These are phyloP conservation scores for Heliornis fulica DNA, from an alignment of 2,113 vertebrate genomes.

Conservation along the genomic window DNA sequence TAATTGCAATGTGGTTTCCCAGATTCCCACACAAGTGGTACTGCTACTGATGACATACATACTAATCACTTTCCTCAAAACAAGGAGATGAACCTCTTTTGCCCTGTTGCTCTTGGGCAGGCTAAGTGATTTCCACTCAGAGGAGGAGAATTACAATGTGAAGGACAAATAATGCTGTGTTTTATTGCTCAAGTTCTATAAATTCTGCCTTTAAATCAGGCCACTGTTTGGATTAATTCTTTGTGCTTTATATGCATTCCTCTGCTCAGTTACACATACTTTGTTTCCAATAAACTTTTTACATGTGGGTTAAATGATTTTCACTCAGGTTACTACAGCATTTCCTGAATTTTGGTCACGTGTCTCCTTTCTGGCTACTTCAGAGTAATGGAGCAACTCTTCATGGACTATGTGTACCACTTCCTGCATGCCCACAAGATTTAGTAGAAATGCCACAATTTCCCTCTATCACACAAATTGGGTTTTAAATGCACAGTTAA, in stretches of 20 bases:
- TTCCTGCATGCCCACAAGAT: neutral
- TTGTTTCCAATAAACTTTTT: neutral
- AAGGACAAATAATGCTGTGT: neutral
- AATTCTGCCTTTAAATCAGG: neutral
- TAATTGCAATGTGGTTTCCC: neutral
- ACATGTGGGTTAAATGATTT: neutral
- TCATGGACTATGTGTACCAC: neutral
- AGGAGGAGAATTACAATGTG: neutral
- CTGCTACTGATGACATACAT: neutral
- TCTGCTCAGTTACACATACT: neutral
- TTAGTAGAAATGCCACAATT: neutral
- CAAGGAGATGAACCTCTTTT: neutral
- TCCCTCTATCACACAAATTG: neutral
- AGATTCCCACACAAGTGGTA: neutral
- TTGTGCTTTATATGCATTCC: neutral
- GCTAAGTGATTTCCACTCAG: neutral
- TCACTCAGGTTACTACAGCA: neutral
- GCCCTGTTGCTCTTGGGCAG: neutral
- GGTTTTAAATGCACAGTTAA: conserved; percentile 7
- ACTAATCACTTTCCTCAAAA: neutral
- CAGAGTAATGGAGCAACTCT: neutral
- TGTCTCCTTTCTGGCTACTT: neutral
- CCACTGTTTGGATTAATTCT: neutral
- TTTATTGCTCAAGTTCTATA: neutral
- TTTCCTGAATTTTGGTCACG: neutral